phyloP scores from a whole-genome alignment of 1,140 invertebrate genomes.

The Drosophila micromelanica region DNA sequence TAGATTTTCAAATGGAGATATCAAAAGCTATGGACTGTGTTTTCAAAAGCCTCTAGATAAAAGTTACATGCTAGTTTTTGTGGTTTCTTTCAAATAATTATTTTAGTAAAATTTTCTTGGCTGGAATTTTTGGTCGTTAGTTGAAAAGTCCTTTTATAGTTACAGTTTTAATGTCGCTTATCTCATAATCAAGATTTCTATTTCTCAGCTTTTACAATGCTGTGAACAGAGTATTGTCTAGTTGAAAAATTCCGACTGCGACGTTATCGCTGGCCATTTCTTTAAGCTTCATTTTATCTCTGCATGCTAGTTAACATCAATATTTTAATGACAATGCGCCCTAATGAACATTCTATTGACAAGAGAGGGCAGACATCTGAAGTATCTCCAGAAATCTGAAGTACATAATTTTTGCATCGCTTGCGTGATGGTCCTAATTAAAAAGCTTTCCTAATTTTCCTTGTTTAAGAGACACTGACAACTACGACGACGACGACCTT shows the following conservation, averaged over 20 bases:
- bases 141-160: too few species aligned
- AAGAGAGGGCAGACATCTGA: constrained; percentile 4
- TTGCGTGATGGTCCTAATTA: constrained; percentile 48
- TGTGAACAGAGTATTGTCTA: too few species aligned
- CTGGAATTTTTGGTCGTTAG: too few species aligned
- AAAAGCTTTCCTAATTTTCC: constrained; percentile 45
- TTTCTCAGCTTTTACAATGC: too few species aligned
- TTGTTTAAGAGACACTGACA: constrained; percentile 9
- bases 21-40: too few species aligned
- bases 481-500: constrained; percentile 16
- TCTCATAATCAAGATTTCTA: too few species aligned
- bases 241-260: neutral
- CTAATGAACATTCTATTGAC: constrained; percentile 2
- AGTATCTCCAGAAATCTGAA: constrained; percentile 1
- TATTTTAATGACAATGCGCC: neutral
- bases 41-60: too few species aligned
- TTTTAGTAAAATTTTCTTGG: too few species aligned
- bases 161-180: too few species aligned
- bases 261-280: neutral
- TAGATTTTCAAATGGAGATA: too few species aligned
- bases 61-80: too few species aligned
- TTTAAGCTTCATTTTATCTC: neutral
- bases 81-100: too few species aligned
- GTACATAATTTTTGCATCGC: constrained; percentile 25
- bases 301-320: neutral